phyloP scores from a whole-genome alignment of 2,888 invertebrate genomes.

The Agonopterix subpropinquella region DNA sequence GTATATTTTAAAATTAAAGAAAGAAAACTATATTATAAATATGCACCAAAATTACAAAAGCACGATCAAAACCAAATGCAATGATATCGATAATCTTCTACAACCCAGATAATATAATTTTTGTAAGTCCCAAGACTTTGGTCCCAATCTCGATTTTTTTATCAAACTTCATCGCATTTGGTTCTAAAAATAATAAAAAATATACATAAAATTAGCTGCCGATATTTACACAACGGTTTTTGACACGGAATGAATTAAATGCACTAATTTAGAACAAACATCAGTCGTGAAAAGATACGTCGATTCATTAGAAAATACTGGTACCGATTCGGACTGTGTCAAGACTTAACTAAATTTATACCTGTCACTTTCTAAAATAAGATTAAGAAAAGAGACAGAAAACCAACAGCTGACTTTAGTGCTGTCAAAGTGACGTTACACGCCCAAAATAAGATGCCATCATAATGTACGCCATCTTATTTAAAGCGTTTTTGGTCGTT shows the following conservation, averaged over 20 bases:
- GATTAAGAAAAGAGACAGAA: too few species aligned
- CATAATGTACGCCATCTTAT: too few species aligned
- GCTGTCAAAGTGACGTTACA: too few species aligned
- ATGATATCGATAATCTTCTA: not conserved
- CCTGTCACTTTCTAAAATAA: too few species aligned
- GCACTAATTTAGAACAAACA: conserved; percentile 1
- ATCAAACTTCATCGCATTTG: not conserved
- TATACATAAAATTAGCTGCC: conserved; percentile 6
- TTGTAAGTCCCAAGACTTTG: conserved; percentile 5
- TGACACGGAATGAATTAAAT: conserved; percentile 11
- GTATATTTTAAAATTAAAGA: too few species aligned
- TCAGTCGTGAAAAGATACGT: too few species aligned
- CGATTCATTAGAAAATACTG: too few species aligned
- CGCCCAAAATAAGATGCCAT: too few species aligned
- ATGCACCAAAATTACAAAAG: conserved; percentile 44
- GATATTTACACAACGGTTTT: conserved; percentile 5
- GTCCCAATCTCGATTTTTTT: conserved; percentile 5
- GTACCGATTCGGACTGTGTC: too few species aligned
- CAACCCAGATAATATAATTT: not conserved
- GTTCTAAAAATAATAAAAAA: not conserved
- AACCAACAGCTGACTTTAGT: too few species aligned
- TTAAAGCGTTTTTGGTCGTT: too few species aligned
- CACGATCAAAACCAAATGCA: conserved; percentile 20
- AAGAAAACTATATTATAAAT: conserved; percentile 16
- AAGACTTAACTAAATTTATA: too few species aligned